phyloP scores from a whole-genome alignment of 1,140 invertebrate species.

The Daktulosphaira vitifoliae region DNA sequence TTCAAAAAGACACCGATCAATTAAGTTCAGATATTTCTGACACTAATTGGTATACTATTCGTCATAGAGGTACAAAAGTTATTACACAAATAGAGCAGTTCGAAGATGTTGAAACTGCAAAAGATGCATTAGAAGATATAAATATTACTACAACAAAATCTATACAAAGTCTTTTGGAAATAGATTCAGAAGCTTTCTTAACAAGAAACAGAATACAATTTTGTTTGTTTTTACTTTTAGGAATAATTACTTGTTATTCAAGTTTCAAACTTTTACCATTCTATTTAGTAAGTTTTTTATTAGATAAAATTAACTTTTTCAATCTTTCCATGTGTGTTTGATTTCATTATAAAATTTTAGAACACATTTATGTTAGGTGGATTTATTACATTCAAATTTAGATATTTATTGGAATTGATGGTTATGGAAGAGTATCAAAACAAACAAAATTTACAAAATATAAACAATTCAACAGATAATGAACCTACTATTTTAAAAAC shows the following conservation, averaged over 20 bases:
- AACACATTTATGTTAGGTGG: constrained; percentile 20
- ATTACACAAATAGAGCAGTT: neutral
- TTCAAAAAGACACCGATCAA: constrained; percentile 13
- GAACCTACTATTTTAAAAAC: constrained; percentile 12
- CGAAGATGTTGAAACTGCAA: neutral
- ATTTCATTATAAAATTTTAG: constrained; percentile 5
- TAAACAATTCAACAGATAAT: constrained; percentile 2
- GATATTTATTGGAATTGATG: constrained; percentile 10
- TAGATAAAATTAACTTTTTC: no score
- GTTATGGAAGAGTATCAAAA: neutral
- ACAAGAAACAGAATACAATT: constrained; percentile 7
- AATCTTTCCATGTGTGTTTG: no score
- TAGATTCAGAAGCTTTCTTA: neutral
- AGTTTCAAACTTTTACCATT: constrained; percentile 11
- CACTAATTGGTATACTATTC: constrained; percentile 12
- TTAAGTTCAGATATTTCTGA: neutral
- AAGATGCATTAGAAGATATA: constrained; percentile 20
- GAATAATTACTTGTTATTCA: constrained; percentile 1
- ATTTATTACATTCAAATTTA: constrained; percentile 9
- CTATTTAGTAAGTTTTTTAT: constrained; percentile 4
- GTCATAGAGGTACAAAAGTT: neutral
- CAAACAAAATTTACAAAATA: neutral
- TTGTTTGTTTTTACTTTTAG: neutral
- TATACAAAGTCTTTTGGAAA: no score
- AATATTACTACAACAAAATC: neutral